Percentiles rank a stretch among this genome's conserved stretches.
phyloP scores from a whole-genome alignment of 2,113 vertebrate genomes.

The Bos taurus region ARS-UCD2.0 NC_037342.1:24549001-24549500 shows the following conservation, averaged over 20 bases:
- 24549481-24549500: accelerated
- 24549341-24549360: neutral
- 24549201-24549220: neutral
- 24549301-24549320: neutral
- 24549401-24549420: neutral
- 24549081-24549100: too few species aligned
- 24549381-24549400: neutral
- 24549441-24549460: neutral
- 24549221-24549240: neutral
- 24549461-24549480: neutral
- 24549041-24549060: too few species aligned
- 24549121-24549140: too few species aligned
- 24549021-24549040: too few species aligned
- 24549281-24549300: neutral
- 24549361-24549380: neutral
- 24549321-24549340: neutral
- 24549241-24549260: neutral
- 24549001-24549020: too few species aligned
- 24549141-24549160: too few species aligned
- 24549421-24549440: neutral
- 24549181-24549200: neutral
- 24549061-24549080: too few species aligned
- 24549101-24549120: too few species aligned
- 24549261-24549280: neutral
- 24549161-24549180: too few species aligned